Percentiles rank a stretch among this genome's conserved stretches.
Conservation (phyloP, 2,888 invertebrate species). For the Torymus tubicola region DNA sequence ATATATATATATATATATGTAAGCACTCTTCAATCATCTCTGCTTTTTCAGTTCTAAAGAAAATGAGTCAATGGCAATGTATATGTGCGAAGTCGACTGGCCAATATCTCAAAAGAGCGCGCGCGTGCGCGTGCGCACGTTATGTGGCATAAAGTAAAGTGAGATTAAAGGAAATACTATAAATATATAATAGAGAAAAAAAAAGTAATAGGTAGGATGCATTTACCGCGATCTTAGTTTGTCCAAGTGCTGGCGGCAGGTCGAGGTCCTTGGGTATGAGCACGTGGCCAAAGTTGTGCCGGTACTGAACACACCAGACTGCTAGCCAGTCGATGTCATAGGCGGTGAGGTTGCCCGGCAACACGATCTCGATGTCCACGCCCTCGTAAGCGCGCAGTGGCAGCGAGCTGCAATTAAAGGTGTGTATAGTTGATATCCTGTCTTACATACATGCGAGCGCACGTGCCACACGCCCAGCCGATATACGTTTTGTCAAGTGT, state of each 20-base stretch:
- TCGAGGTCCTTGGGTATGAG: conserved; percentile 91
- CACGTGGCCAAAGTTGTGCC: conserved; percentile 94
- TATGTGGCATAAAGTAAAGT: neutral
- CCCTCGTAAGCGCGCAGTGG: conserved; percentile 92
- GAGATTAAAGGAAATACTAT: neutral
- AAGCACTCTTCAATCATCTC: too few relatives aligned
- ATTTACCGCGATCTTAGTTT: conserved; percentile 91
- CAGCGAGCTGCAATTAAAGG: conserved; percentile 78
- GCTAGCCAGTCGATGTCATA: conserved; percentile 95
- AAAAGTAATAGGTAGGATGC: conserved; percentile 71
- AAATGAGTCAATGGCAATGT: too few relatives aligned
- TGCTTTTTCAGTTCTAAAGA: too few relatives aligned
- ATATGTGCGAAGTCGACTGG: too few relatives aligned
- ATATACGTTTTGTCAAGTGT: too few relatives aligned
- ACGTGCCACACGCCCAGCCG: too few relatives aligned
- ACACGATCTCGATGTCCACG: conserved; percentile 92
- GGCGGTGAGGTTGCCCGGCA: conserved; percentile 90
- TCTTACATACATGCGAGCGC: too few relatives aligned
- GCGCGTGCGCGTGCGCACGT: too few relatives aligned
- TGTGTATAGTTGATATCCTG: too few relatives aligned
- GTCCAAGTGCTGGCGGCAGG: conserved; percentile 92
- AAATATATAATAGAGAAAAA: conserved; percentile 8
- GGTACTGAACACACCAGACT: conserved; percentile 93
- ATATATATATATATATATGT: too few relatives aligned
- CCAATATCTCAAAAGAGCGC: too few relatives aligned